Percentiles rank a stretch among this genome's conserved stretches.
These are phyloP conservation scores for Argya squamiceps DNA, from an alignment of 2,797 vertebrate species.

Conservation along the genomic window DNA sequence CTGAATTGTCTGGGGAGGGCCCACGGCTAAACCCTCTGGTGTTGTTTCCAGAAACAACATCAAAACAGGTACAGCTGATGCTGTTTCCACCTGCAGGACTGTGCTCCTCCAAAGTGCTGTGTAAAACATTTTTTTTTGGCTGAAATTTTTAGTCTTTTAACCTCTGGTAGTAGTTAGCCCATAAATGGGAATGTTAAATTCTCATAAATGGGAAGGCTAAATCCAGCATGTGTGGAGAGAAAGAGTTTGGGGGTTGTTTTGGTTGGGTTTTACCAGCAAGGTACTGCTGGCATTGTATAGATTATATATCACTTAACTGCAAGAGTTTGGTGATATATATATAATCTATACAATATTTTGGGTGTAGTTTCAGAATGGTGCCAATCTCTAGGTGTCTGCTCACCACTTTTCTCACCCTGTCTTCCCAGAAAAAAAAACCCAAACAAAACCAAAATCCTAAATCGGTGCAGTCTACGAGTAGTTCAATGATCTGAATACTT, in stretches of 20 bases:
- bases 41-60: slow-evolving; percentile 37
- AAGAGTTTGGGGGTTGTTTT: neutral
- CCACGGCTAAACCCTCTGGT: neutral
- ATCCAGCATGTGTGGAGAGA: neutral
- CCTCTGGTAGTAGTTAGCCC: neutral
- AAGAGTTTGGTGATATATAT: neutral
- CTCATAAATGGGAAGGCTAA: neutral
- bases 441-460: neutral
- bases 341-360: neutral
- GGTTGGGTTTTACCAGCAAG: neutral
- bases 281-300: neutral
- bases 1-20: slow-evolving; percentile 20
- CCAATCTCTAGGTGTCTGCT: neutral
- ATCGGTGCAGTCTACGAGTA: neutral
- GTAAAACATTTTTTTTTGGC: neutral
- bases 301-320: neutral
- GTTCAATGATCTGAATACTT: neutral
- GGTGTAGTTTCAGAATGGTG: neutral
- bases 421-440: neutral
- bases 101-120: neutral
- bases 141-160: neutral
- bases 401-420: neutral
- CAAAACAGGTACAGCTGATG: neutral
- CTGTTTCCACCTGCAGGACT: neutral
- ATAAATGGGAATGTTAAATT: neutral